These are phyloP conservation scores for Scaptodrosophila latifasciaeformis DNA, from an alignment of 2,888 invertebrate genomes.

Conservation along the genomic window DNA sequence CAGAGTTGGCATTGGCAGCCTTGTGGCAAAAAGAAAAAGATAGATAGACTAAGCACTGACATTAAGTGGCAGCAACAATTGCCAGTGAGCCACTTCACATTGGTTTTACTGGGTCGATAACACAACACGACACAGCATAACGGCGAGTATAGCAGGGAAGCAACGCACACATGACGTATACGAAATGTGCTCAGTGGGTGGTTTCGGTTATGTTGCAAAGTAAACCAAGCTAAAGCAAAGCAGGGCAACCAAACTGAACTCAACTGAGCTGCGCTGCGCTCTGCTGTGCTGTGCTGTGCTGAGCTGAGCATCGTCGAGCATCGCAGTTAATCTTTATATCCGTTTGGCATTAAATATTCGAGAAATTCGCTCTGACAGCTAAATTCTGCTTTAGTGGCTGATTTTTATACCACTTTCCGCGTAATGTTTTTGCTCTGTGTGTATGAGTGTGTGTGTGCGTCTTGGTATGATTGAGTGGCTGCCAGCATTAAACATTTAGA, in stretches of 20 bases:
- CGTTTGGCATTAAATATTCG: slow-evolving; percentile 62
- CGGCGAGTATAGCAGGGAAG: not conserved
- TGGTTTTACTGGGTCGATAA: slow-evolving; percentile 11
- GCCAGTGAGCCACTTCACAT: slow-evolving; percentile 12
- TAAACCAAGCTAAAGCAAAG: too few relatives aligned
- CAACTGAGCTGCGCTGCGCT: too few relatives aligned
- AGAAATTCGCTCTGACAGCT: slow-evolving; percentile 62
- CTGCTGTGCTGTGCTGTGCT: not conserved
- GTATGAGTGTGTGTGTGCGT: slow-evolving; percentile 30
- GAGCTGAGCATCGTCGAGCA: not conserved
- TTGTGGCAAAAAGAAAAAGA: not conserved
- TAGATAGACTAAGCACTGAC: not conserved
- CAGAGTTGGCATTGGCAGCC: slow-evolving; percentile 1
- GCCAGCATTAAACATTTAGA: slow-evolving; percentile 55
- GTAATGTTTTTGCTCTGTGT: slow-evolving; percentile 16
- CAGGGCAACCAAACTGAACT: too few relatives aligned
- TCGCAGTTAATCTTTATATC: slow-evolving; percentile 63
- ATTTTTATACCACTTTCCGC: slow-evolving; percentile 50
- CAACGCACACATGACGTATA: slow-evolving; percentile 4
- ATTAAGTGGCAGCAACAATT: slow-evolving; percentile 23
- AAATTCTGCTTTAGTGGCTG: slow-evolving; percentile 52
- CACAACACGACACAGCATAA: not conserved
- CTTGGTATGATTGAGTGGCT: slow-evolving; percentile 25
- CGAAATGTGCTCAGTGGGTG: too few relatives aligned
- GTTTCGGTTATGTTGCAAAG: too few relatives aligned